These are phyloP conservation scores for Aurelia sp. DNA, from an alignment of 30 jellyfish, hydroid and myxozoan species.

Conservation along the genomic window DNA sequence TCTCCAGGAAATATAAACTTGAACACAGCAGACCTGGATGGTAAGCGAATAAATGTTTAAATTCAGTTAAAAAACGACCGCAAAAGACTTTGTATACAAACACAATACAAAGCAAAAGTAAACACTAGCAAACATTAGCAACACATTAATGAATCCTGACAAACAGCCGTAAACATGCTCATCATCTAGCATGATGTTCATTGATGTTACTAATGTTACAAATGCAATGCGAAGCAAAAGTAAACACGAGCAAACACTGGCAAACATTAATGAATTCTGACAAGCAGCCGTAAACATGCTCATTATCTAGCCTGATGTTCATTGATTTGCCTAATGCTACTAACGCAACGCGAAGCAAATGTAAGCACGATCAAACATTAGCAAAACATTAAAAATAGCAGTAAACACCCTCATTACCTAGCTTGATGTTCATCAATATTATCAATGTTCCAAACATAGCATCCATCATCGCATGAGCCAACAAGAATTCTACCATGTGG, in stretches of 20 bases:
- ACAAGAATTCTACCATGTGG: slow-evolving; percentile 92
- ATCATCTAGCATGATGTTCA: slow-evolving; percentile 1
- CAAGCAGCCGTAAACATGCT: no score
- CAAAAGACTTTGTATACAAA: no score
- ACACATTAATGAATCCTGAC: not conserved
- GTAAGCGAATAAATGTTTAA: not conserved
- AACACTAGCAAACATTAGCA: no score
- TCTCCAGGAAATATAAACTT: slow-evolving; percentile 85
- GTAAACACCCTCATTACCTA: slow-evolving; percentile 26
- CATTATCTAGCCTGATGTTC: no score
- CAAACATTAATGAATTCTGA: no score
- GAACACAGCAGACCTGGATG: slow-evolving; percentile 75
- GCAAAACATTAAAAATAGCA: not conserved
- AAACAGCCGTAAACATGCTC: not conserved
- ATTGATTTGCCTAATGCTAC: no score
- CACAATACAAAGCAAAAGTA: no score
- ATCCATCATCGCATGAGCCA: slow-evolving; percentile 98
- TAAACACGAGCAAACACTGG: no score
- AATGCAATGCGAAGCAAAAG: no score
- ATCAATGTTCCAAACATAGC: slow-evolving; percentile 93
- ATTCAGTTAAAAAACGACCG: not conserved
- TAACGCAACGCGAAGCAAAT: no score
- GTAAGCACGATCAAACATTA: no score
- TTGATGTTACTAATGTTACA: no score
- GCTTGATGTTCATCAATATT: slow-evolving; percentile 70